Base-by-base conservation (phyloP, 2,888 invertebrate species). In the Eudasyphora cyanicolor region DNA sequence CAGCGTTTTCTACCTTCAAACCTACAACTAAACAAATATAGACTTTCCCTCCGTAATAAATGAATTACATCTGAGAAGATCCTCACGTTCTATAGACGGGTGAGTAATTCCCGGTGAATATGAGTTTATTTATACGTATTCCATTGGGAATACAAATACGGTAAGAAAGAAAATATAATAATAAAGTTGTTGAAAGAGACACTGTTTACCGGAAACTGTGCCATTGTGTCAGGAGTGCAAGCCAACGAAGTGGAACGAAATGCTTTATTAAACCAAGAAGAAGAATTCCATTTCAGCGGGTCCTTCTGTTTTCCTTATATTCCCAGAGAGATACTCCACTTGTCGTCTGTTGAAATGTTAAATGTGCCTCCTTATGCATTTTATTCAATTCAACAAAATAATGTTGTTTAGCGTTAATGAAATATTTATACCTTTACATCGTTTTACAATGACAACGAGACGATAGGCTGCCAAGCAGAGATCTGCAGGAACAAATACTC, bases 111-210 rank as follows among this genome's bases (percentile, higher is more conserved):
- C 14, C n/a, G 14, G 45, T n/a, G 2, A 45, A 14, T 45, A n/a
- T n/a, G n/a, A 45, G 45, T 45, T 45, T 45, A 45, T n/a, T n/a
- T n/a, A n/a, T n/a, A n/a, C n/a, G n/a, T 54, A 54, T 54, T 54
- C 51, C 24, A 7, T 8, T 17, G 51, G 51, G 51, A 54, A 54
- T 54, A 45, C 8, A 54, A 54, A 54, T 45, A n/a, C 10, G 17
- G 24, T 10, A 19, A 19, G 17, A 54, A n/a, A 54, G 24, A 54
- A 5, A 54, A 54, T 54, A 54, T 21, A 54, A 54, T 54, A 54
- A 54, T 54, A 45, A 2, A n/a, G n/a, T 45, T 14, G 14, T 2
- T 32, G 45, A 21, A 54, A 24, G 10, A 54, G 8, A 10, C 21
- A 21, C 51, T 10, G 51, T 7, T 54, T 19, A 14, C 21, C 51